Evolutionary conservation across 1,140 invertebrate genomes (phyloP), one percentile per base, ranked within the genome.

Genomic region (Lasaia peninsularis): DNA sequence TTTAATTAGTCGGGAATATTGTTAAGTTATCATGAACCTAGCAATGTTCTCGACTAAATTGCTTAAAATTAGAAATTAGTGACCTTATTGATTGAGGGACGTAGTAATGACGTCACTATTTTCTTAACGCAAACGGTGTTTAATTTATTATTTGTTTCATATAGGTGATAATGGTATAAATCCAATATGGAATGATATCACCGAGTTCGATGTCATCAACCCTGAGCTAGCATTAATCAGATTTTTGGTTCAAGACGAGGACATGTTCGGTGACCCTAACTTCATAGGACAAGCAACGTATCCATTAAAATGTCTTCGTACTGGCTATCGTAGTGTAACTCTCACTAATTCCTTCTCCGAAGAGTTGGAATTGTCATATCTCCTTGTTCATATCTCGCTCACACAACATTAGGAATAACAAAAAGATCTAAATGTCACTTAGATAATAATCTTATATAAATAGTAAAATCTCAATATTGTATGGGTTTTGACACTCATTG

Each of bases 211-310:
- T 40, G 92, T 99, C n/a, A 79, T 90, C 7, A 98, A 97, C 91
- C 96, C 98, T 0, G 92, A 97, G 50, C 92, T 98, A 74, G 96
- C 98, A 0, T 86, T 99, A 9, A 84, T 99, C 18, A 91, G 98
- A 58, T 99, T 99, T 80, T 92, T 95, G 31, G 96, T 99, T 0
- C 95, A 98, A 82, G 98, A 99, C 84, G 98, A 98, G 87, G 98
- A 99, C 83, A 97, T 99, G 90, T 99, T 99, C 90, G 97, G 97
- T 2, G 98, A 99, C 72, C 95, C 96, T 8, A 98, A 98, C 89
- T 98, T 99, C 75, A 95, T 99, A 63, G 98, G 98, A 4, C 98
- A 99, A 90, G 97, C 96, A 28, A 97, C 96, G 28, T 99, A 94
- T 90, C 96, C 98, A 0, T 91, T 95, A 2, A 91, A 90, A 49